Evolutionary conservation across 2,113 vertebrate genomes (phyloP), one percentile per base, ranked within the genome.

Genomic region (Cyprinodon brontotheroides): DNA sequence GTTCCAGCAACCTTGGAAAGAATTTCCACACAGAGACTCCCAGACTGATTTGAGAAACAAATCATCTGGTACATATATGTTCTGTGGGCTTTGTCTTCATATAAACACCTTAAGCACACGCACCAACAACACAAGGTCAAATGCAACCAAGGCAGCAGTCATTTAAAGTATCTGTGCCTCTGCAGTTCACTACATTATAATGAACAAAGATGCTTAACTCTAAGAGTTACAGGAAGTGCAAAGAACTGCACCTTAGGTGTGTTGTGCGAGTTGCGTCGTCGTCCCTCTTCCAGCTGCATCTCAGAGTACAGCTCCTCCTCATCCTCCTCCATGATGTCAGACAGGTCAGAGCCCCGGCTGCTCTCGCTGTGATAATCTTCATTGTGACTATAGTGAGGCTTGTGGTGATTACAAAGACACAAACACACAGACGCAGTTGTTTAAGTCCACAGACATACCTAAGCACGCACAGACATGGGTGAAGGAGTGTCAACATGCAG

Each of bases 241-340:
- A 87, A 83, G 76, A 89, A 87, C 82, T 90, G 81, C 87, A 99
- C 97, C 97, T 99, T 99, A 84, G 97, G 96, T 36, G 96, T 86
- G 13, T 91, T 93, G 92, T 98, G 97, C 22, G 98, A 95, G 39
- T 94, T 97, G 85, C 96, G 92, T 48, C 97, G 92, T 43, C 96
- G 90, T 74, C 95, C 96, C 60, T 97, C 97, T 83, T 98, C 98
- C 91, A 96, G 94, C 91, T 98, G 96, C 96, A 98, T 99, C 92
- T 99, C 98, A 0, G 96, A 98, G 93, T 95, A 97, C 11, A 99
- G 95, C 89, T 99, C 98, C 81, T 99, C 98, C 93, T 99, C 98
- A 8, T 99, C 98, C 86, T 99, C 98, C 89, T 99, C 98, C 96
- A 98, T 95, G 89, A 99, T 99, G 93, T 99, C 98, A 0, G 98